A percentile compares a stretch with the other conserved stretches of the same genome.
These are phyloP conservation scores for Sciurus carolinensis DNA, from an alignment of 2,797 vertebrate species.

Conservation along the genomic window DNA sequence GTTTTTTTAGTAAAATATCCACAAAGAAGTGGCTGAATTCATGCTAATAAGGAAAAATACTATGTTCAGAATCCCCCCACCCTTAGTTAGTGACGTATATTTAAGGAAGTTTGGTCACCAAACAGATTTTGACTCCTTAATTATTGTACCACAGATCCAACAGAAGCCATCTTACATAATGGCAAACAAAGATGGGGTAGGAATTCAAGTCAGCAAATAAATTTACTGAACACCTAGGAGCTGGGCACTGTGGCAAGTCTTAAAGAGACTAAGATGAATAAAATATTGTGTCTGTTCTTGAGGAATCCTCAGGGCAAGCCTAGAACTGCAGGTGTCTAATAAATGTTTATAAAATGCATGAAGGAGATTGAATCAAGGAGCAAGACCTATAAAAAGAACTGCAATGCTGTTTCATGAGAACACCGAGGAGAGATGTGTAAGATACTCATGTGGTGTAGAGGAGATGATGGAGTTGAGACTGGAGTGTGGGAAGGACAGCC, in stretches of 20 bases:
- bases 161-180: neutral
- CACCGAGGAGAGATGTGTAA: neutral
- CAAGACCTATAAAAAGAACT: neutral
- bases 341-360: neutral
- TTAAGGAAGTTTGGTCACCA: constrained; percentile 8
- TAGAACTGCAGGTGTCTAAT: neutral
- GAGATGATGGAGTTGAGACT: neutral
- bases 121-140: neutral
- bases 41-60: neutral
- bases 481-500: accelerated
- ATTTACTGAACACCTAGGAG: constrained; percentile 6
- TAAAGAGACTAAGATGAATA: neutral
- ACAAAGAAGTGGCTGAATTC: neutral
- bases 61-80: neutral
- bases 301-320: neutral
- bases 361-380: neutral
- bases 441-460: neutral
- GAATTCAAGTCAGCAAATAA: neutral
- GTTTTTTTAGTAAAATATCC: neutral
- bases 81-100: neutral
- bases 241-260: neutral
- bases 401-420: neutral
- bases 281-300: neutral
- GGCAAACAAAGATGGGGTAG: neutral
- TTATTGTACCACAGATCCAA: neutral